Percentiles rank a stretch among this genome's conserved stretches.
Evolutionary conservation across 1,140 invertebrate species (phyloP).

Genomic region (Diachasmimorpha longicaudata): DNA sequence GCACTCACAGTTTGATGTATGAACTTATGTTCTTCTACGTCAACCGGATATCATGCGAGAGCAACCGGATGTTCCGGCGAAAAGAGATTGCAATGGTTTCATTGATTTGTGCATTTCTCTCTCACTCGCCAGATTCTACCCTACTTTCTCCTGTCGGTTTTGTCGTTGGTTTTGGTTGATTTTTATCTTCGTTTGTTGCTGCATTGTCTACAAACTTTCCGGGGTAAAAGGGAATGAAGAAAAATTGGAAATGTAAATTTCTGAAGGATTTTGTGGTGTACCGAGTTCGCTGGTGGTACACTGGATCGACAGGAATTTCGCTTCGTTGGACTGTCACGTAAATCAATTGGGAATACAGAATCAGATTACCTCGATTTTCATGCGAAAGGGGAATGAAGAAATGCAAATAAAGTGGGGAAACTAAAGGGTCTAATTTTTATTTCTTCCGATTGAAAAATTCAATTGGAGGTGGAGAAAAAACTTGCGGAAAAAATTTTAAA

Average conservation of each 20-base stretch:
- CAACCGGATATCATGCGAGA: background rate
- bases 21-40: background rate
- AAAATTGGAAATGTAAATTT: constrained; percentile 3
- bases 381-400: background rate
- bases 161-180: background rate
- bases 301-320: background rate
- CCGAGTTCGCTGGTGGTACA: background rate
- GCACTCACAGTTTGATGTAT: background rate
- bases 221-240: background rate
- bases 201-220: constrained; percentile 2
- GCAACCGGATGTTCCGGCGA: background rate
- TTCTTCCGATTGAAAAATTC: background rate
- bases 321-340: constrained; percentile 1
- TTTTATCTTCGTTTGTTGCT: background rate
- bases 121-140: background rate
- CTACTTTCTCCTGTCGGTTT: background rate
- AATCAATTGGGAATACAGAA: background rate
- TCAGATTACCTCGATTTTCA: background rate
- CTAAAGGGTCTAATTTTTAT: background rate
- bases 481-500: too few relatives aligned
- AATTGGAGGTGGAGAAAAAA: too few relatives aligned
- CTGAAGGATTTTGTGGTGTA: background rate
- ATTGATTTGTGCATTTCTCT: too few relatives aligned
- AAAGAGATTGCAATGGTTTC: background rate
- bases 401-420: background rate